These are phyloP conservation scores for Zaprionus nigranus DNA, from an alignment of 1,140 invertebrate species.

Conservation along the genomic window DNA sequence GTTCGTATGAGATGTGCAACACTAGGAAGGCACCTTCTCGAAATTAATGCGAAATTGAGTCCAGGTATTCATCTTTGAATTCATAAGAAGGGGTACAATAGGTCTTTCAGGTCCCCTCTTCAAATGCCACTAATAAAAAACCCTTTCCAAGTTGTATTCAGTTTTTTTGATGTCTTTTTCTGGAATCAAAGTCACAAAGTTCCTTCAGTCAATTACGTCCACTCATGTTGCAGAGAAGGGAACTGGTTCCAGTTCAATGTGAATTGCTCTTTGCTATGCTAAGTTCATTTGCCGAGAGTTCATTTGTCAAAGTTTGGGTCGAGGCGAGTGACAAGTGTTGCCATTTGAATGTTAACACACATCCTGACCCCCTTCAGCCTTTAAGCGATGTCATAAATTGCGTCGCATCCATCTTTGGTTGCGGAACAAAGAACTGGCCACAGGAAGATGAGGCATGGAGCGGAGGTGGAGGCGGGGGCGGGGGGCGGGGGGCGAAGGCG, in stretches of 20 bases:
- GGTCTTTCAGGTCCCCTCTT: too few relatives aligned
- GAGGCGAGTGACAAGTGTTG: slow-evolving; percentile 27
- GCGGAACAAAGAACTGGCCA: slow-evolving; percentile 15
- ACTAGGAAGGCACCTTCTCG: too few relatives aligned
- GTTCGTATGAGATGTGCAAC: too few relatives aligned
- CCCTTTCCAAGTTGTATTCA: background rate
- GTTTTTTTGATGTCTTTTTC: background rate
- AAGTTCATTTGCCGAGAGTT: background rate
- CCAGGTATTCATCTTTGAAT: too few relatives aligned
- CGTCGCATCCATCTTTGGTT: slow-evolving; percentile 10
- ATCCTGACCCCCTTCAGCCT: slow-evolving; percentile 29
- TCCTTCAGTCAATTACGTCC: background rate
- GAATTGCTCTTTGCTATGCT: background rate
- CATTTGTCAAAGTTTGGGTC: background rate
- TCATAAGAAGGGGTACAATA: too few relatives aligned
- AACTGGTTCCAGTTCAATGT: background rate
- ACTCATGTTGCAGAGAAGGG: background rate
- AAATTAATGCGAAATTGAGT: too few relatives aligned
- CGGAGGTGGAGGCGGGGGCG: background rate
- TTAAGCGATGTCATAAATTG: slow-evolving; percentile 33
- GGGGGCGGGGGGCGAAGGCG: background rate
- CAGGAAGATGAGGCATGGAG: background rate
- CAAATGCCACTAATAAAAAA: too few relatives aligned
- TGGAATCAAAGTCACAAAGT: background rate
- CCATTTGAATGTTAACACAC: slow-evolving; percentile 35